These are phyloP conservation scores for Elysia crispata DNA, from an alignment of 2,888 invertebrate genomes.

Conservation along the genomic window DNA sequence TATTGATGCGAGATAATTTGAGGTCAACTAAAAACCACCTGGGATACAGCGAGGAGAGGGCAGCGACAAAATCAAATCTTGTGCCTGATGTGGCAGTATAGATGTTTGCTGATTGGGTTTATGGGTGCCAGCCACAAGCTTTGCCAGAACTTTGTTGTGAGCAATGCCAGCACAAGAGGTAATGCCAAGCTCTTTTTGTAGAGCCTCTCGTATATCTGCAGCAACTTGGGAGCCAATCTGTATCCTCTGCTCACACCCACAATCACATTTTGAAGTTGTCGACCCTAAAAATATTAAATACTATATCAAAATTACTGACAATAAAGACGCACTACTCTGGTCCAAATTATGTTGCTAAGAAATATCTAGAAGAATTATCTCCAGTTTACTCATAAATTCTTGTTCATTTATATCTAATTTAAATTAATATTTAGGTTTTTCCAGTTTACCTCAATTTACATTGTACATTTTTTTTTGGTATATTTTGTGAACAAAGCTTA, in stretches of 20 bases:
- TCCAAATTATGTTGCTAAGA: too few relatives aligned
- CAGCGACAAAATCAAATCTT: constrained; percentile 83
- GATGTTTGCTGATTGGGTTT: constrained; percentile 89
- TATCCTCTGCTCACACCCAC: constrained; percentile 86
- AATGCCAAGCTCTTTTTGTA: constrained; percentile 84
- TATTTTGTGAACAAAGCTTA: too few relatives aligned
- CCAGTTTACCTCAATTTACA: too few relatives aligned
- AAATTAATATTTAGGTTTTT: too few relatives aligned
- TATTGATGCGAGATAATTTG: too few relatives aligned
- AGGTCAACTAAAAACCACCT: constrained; percentile 52
- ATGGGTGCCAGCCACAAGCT: constrained; percentile 80
- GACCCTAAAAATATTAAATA: not conserved
- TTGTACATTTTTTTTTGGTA: too few relatives aligned
- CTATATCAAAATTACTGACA: not conserved
- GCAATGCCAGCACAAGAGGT: constrained; percentile 90
- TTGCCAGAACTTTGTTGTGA: constrained; percentile 90
- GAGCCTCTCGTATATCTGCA: constrained; percentile 85
- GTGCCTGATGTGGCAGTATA: constrained; percentile 84
- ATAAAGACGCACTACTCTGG: not conserved
- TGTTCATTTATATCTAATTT: too few relatives aligned
- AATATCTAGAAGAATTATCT: too few relatives aligned
- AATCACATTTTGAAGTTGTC: constrained; percentile 80
- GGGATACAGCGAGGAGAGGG: constrained; percentile 59
- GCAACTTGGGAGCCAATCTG: constrained; percentile 86
- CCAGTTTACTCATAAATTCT: too few relatives aligned